phyloP scores from a whole-genome alignment of 2,113 vertebrate genomes.

The Mormyrus lacerda region DNA sequence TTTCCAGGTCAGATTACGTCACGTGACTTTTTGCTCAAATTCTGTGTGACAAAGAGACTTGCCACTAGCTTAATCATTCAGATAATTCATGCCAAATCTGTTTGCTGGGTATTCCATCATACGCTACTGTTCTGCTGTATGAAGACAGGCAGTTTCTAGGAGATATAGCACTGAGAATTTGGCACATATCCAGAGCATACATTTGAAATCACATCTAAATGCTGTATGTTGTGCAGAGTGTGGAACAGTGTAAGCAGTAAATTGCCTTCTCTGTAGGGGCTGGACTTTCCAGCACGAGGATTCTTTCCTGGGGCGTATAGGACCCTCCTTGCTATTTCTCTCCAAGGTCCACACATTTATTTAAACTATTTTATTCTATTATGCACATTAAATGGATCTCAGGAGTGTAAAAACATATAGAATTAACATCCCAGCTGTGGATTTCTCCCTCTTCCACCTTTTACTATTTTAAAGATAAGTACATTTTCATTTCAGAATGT shows the following conservation, averaged over 20 bases:
- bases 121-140: neutral
- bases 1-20: neutral
- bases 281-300: neutral
- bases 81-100: neutral
- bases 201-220: neutral
- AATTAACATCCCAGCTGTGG: conserved; percentile 26
- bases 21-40: neutral
- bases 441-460: neutral
- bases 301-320: neutral
- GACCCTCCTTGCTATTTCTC: neutral
- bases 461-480: neutral
- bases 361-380: conserved; percentile 26
- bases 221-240: neutral
- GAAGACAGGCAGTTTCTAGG: neutral
- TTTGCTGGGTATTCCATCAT: neutral
- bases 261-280: neutral
- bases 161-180: neutral
- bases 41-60: neutral
- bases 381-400: conserved; percentile 29
- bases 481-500: neutral
- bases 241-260: neutral
- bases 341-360: conserved; percentile 29
- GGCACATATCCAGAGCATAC: neutral
- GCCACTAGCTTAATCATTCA: neutral
- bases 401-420: conserved; percentile 26